A percentile compares a stretch with the other conserved stretches of the same genome.
Evolutionary conservation across 2,888 invertebrate species (phyloP).

Genomic region (Drosophila setosimentum): DNA sequence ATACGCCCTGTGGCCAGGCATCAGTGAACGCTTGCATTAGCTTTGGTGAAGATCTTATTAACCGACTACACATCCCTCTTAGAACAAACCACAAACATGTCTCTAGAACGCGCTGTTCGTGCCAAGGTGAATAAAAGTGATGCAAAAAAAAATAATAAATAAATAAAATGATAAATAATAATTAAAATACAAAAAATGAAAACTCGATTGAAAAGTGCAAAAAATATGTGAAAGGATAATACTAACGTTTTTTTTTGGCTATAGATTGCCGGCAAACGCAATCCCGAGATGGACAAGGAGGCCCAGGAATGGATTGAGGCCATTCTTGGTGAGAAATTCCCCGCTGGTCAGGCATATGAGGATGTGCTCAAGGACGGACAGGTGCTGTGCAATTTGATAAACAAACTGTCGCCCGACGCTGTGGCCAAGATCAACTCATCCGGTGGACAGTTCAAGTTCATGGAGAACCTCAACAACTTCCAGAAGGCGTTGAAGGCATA

Average conservation of each 20-base stretch:
- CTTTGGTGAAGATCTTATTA: conserved; percentile 77
- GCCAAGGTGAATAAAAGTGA: conserved; percentile 89
- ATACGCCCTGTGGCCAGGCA: conserved; percentile 74
- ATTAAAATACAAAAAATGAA: conserved; percentile 8
- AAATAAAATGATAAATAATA: conserved; percentile 6
- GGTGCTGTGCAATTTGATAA: conserved; percentile 96
- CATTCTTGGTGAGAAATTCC: conserved; percentile 95
- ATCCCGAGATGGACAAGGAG: conserved; percentile 92
- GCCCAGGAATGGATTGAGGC: conserved; percentile 97
- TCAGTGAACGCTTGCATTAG: conserved; percentile 83
- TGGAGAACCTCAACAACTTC: conserved; percentile 99
- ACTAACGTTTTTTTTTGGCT: conserved; percentile 18
- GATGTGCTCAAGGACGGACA: conserved; percentile 96
- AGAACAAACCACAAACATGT: conserved; percentile 87
- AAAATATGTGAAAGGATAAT: conserved; percentile 11
- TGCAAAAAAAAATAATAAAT: conserved; percentile 5
- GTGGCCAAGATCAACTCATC: conserved; percentile 95
- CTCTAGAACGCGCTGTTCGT: conserved; percentile 96
- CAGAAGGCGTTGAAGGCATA: conserved; percentile 93
- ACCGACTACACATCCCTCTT: conserved; percentile 51
- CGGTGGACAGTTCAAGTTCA: conserved; percentile 99
- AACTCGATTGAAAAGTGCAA: conserved; percentile 29
- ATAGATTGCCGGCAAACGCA: conserved; percentile 94
- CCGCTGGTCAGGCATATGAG: conserved; percentile 92
- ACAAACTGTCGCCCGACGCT: conserved; percentile 95